Percentiles rank a stretch among this genome's conserved stretches.
These are phyloP conservation scores for Eudorcas thomsonii DNA, from an alignment of 2,113 vertebrate species.

Conservation along the genomic window DNA sequence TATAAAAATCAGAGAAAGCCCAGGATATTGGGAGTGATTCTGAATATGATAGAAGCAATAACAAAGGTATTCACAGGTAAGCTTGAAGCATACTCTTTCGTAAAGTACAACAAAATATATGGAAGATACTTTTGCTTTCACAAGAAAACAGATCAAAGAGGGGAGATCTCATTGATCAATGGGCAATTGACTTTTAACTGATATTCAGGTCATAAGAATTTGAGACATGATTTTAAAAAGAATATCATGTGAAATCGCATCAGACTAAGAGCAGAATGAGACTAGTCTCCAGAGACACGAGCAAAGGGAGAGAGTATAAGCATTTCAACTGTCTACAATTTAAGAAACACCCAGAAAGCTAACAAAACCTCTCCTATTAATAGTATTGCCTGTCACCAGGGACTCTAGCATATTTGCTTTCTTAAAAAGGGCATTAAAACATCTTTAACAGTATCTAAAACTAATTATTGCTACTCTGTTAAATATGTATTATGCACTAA, in stretches of 20 bases:
- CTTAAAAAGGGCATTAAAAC: constrained; percentile 9
- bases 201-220: background rate
- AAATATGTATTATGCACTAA: constrained; percentile 12
- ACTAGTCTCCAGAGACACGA: background rate
- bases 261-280: constrained; percentile 8
- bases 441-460: constrained; percentile 32
- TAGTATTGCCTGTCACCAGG: background rate
- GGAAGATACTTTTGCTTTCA: constrained; percentile 27
- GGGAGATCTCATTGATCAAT: background rate
- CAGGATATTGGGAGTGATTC: background rate
- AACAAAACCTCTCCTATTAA: constrained; percentile 39
- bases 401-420: background rate
- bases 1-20: background rate
- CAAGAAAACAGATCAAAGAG: background rate
- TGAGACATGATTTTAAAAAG: constrained; percentile 10
- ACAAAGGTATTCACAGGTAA: background rate
- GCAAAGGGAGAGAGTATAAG: background rate
- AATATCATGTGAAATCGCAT: background rate
- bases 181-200: constrained; percentile 11
- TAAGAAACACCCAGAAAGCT: constrained; percentile 43
- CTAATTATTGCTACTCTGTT: constrained; percentile 21
- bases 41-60: background rate
- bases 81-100: background rate
- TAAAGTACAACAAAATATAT: background rate
- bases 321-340: constrained; percentile 15